A percentile compares a stretch with the other conserved stretches of the same genome.
Conservation (phyloP, 2,797 vertebrate species). For the Loris lydekkerianus region DNA sequence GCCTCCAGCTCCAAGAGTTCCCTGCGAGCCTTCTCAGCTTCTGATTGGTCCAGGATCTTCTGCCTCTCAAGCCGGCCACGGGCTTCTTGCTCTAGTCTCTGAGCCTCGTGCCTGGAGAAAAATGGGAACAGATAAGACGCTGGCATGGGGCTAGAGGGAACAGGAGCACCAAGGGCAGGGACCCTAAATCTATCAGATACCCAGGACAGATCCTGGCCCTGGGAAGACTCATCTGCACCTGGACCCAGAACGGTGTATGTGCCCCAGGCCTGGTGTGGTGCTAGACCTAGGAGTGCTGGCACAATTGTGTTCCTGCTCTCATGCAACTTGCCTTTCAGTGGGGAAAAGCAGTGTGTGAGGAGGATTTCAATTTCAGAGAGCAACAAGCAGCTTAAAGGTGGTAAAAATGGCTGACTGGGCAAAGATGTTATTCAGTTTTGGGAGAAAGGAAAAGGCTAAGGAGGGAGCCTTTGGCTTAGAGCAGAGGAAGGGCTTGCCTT, state of each 20-base stretch:
- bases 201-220: not conserved
- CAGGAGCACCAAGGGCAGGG: not conserved
- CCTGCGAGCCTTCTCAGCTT: conserved; percentile 92
- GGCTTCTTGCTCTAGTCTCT: conserved; percentile 95
- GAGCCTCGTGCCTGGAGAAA: conserved; percentile 92
- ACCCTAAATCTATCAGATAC: accelerated
- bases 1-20: conserved; percentile 96
- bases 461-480: not conserved
- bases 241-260: accelerated
- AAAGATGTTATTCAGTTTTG: accelerated
- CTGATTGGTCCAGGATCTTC: conserved; percentile 94
- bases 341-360: not conserved
- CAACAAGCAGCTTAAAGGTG: not conserved
- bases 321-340: accelerated
- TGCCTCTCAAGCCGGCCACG: conserved; percentile 94
- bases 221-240: accelerated
- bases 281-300: accelerated
- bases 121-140: not conserved
- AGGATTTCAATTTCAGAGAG: not conserved
- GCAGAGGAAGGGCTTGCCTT: not conserved
- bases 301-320: accelerated
- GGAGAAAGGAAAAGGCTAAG: not conserved
- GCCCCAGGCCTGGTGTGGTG: accelerated
- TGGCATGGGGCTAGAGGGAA: not conserved
- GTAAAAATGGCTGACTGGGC: not conserved